phyloP scores from a whole-genome alignment of 1,140 invertebrate genomes.

The Tachypleus tridentatus region DNA sequence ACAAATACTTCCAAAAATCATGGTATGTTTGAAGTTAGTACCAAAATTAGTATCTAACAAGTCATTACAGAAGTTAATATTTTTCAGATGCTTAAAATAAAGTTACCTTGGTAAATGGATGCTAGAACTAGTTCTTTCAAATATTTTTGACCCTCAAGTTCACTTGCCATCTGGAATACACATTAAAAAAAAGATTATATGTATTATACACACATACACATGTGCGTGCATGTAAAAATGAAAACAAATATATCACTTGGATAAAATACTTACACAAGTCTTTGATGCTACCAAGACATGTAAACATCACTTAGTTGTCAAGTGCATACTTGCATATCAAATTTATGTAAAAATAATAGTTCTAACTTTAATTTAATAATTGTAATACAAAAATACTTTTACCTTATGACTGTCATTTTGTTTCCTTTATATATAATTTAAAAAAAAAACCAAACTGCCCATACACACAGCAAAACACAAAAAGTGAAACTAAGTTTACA shows the following conservation, averaged over 20 bases:
- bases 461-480: too few relatives aligned
- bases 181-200: too few relatives aligned
- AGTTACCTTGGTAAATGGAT: slow-evolving; percentile 53
- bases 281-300: background rate
- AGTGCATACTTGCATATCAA: background rate
- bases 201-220: background rate
- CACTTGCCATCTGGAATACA: slow-evolving; percentile 33
- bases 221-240: background rate
- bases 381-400: too few relatives aligned
- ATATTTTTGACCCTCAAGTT: slow-evolving; percentile 39
- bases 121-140: slow-evolving; percentile 51
- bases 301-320: background rate
- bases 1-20: too few relatives aligned
- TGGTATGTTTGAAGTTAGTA: too few relatives aligned
- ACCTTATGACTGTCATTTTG: too few relatives aligned
- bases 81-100: slow-evolving; percentile 1
- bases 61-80: too few relatives aligned
- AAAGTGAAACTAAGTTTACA: too few relatives aligned
- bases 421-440: too few relatives aligned
- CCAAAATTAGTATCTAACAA: too few relatives aligned
- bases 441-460: too few relatives aligned
- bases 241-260: background rate
- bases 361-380: too few relatives aligned
- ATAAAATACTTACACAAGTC: background rate
- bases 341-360: background rate